phyloP scores from a whole-genome alignment of 2,113 vertebrate species.

The Miniopterus natalensis region DNA sequence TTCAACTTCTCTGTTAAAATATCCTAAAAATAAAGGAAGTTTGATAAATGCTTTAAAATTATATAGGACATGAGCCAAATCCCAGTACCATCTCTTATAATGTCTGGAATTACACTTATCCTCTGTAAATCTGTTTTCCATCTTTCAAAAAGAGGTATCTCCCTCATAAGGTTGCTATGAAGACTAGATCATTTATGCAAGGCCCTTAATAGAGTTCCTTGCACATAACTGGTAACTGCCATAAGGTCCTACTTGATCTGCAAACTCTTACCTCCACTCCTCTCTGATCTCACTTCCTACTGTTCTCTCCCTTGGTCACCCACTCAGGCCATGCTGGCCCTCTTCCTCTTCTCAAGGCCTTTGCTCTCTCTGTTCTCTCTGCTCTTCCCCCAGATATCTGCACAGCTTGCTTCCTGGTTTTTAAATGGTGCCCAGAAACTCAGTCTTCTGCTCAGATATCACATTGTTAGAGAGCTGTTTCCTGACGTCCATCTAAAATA shows the following conservation, averaged over 20 bases:
- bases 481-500: constrained; percentile 26
- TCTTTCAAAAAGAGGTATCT: not conserved
- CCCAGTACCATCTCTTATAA: not conserved
- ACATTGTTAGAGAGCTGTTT: constrained; percentile 42
- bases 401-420: constrained; percentile 53
- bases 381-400: not conserved
- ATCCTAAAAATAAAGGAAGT: constrained; percentile 18
- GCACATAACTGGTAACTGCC: not conserved
- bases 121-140: not conserved
- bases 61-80: not conserved
- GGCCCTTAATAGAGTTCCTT: not conserved
- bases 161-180: not conserved
- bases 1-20: constrained; percentile 49
- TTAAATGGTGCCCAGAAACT: not conserved
- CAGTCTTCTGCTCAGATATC: not conserved
- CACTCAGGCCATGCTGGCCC: not conserved
- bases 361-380: constrained; percentile 49
- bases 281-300: constrained; percentile 16
- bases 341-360: not conserved
- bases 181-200: not conserved
- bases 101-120: not conserved
- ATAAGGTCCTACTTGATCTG: not conserved
- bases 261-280: not conserved
- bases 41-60: constrained; percentile 28
- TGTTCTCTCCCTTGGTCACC: not conserved